phyloP scores from a whole-genome alignment of 1,140 invertebrate genomes.

The Rhagoletis zephyria region DNA sequence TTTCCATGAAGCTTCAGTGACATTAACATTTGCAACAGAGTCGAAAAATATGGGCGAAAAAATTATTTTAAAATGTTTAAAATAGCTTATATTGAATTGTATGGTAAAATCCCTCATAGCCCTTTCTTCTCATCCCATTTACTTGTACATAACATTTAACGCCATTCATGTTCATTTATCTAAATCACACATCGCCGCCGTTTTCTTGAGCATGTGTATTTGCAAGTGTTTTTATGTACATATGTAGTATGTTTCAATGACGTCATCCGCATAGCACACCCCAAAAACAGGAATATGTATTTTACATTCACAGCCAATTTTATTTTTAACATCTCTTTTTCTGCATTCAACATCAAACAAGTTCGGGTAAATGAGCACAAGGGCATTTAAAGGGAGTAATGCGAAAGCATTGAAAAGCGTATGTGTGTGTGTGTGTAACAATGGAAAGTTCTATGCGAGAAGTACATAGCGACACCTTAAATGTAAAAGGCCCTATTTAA shows the following conservation, averaged over 20 bases:
- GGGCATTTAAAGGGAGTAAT: background rate
- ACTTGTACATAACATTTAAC: background rate
- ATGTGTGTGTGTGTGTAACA: background rate
- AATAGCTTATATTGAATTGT: no score
- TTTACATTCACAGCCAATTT: background rate
- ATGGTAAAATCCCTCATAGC: no score
- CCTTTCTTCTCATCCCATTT: background rate
- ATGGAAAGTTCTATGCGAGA: no score
- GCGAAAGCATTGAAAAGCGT: background rate
- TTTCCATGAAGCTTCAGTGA: no score
- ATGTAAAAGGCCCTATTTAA: no score
- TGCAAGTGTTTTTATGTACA: background rate
- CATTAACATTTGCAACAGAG: no score
- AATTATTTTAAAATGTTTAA: no score
- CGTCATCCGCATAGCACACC: background rate
- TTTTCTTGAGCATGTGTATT: background rate
- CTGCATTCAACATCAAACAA: background rate
- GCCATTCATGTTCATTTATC: background rate
- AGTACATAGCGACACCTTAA: no score
- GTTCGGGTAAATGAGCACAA: background rate
- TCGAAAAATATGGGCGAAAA: no score
- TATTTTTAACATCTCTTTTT: slow-evolving; percentile 16
- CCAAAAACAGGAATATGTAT: background rate
- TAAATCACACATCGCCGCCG: background rate
- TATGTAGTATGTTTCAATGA: background rate